Conservation (phyloP, 2,113 vertebrate species). For the Rhynchomys soricoides region DNA sequence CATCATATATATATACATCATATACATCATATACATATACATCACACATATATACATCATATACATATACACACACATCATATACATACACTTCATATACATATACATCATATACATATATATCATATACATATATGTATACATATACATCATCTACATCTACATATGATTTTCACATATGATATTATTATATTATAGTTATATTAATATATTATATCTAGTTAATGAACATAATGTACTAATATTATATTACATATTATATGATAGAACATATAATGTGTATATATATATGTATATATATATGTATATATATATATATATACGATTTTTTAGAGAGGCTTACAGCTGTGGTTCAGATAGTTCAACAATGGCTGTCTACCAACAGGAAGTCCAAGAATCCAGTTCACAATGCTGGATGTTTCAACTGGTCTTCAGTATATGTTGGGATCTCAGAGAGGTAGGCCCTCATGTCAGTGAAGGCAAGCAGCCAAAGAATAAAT, state of each 20-base stretch:
- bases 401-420: neutral
- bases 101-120: neutral
- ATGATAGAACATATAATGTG: too few relatives aligned
- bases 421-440: neutral
- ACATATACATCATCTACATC: too few relatives aligned
- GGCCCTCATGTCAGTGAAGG: neutral
- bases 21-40: neutral
- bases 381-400: neutral
- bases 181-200: too few relatives aligned
- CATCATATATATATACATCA: neutral
- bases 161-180: too few relatives aligned
- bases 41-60: too few relatives aligned
- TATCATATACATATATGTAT: neutral
- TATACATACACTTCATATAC: too few relatives aligned
- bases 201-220: too few relatives aligned
- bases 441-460: neutral
- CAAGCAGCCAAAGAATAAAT: neutral
- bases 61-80: too few relatives aligned
- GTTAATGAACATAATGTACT: too few relatives aligned
- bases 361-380: neutral
- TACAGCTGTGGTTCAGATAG: neutral
- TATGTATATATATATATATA: neutral
- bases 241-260: too few relatives aligned
- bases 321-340: neutral
- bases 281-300: too few relatives aligned